Evolutionary conservation across 2,113 vertebrate species (phyloP), one percentile per base, ranked within the genome.

Genomic region (Coregonus clupeaformis): DNA sequence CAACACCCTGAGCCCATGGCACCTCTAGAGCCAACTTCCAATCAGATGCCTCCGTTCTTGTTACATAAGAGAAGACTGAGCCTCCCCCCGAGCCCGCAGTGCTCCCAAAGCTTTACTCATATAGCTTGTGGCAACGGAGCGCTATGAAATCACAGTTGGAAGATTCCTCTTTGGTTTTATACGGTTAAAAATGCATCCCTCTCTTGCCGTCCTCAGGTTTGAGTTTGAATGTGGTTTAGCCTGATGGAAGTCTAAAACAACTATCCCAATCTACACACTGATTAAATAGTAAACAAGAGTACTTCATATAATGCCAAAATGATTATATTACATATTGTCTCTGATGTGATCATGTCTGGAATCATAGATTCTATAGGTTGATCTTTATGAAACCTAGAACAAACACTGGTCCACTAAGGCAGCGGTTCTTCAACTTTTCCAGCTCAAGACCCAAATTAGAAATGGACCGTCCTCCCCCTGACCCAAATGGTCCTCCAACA

Each of bases 371-470:
- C 47, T 49, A 18, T 4, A 52, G 0, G 20, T 2, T 60, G 1
- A 22, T 60, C n/a, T 60, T 60, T 42, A 42, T 9, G 4, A 52
- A 52, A 7, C 16, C 7, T 68, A 79, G 55, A 78, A 59, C 68
- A 79, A 79, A 70, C 32, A 42, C 3, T 52, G 49, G 49, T 52
- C 49, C 16, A 18, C 49, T 42, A 9, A 42, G 36, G 9, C 36
- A 42, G 36, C 1, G 36, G 36, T 42, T 42, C 36, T 12, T 42
- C 11, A 42, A 42, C 9, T 42, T 42, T 42, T 42, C 36, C 9
- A 42, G 36, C 36, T 42, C 36, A 2, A 42, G 36, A 42, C 9
- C 9, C 36, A 42, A 42, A 42, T 42, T 42, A 3, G 36, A 42
- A 42, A 42, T 42, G 9, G 36, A 42, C 9, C 2, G 2, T 42